Base-by-base conservation (phyloP, 2,888 invertebrate genomes). In the Mesochorus sp. region DNA sequence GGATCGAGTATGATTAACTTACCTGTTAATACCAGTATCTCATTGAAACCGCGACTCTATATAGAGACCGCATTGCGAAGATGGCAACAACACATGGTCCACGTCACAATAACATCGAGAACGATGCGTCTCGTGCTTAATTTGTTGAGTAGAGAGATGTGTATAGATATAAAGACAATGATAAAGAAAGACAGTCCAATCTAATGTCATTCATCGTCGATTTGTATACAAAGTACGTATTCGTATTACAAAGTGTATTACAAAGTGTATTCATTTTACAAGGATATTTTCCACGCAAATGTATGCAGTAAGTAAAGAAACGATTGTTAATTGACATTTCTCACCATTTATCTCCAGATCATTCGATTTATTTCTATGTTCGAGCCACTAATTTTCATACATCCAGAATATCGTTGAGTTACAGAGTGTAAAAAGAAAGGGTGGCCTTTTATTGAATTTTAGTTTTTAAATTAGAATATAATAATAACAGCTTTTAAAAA, bases 121-220 rank as follows among this genome's bases (percentile, higher is more conserved):
- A 71, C 39, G 53, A 67, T 42, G 53, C 17, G 51, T 49, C 51
- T 61, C 61, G 49, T 71, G 19, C 51, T 17, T 61, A 71, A 71
- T 71, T 71, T 71, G 12, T 61, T 71, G 71, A 71, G 44, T 71
- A 61, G 12, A 39, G 8, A 51, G 14, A 51, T 5, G 26, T n/a
- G n/a, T 5, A 39, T 5, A 51, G 26, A 51, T 21, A n/a, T 2
- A 37, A 21, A 12, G 12, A 61, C 5, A 26, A 14, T 24, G n/a
- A 34, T 2, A 51, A 10, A 51, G 14, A 51, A 3, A 24, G 24
- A 66, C 12, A 39, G 28, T 39, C 28, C 28, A 59, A 61, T 51
- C 28, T 39, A 61, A 51, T 61, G 37, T 42, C 28, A 51, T 61
- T 51, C 61, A 61, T 42, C 28, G 39, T 51, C 42, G 71, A 61